phyloP scores from a whole-genome alignment of 2,113 vertebrate genomes.

The Heterotis niloticus region DNA sequence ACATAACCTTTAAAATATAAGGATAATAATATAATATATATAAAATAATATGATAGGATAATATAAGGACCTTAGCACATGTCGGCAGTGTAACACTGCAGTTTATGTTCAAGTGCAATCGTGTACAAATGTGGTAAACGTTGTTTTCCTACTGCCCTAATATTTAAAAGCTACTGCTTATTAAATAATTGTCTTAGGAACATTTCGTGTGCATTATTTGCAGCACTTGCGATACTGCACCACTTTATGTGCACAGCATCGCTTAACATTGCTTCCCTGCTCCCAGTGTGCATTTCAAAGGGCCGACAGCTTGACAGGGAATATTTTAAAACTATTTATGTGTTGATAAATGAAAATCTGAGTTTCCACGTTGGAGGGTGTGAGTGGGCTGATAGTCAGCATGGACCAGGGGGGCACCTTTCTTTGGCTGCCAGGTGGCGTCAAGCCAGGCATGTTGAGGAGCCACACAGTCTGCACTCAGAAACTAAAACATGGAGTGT shows the following conservation, averaged over 20 bases:
- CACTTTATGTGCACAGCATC: conserved; percentile 58
- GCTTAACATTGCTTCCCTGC: conserved; percentile 59
- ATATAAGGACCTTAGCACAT: too few species aligned
- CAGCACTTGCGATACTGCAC: conserved; percentile 49
- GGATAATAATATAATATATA: too few species aligned
- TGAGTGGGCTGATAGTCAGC: conserved; percentile 57
- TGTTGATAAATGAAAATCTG: conserved; percentile 71
- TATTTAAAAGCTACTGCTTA: conserved; percentile 47
- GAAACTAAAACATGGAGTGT: conserved; percentile 63
- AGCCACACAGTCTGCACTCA: conserved; percentile 70
- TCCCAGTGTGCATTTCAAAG: conserved; percentile 51
- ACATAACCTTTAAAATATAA: too few species aligned
- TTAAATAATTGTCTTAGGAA: conserved; percentile 28
- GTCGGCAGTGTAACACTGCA: too few species aligned
- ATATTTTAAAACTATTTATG: conserved; percentile 65
- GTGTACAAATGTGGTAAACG: conserved; percentile 30
- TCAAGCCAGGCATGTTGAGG: conserved; percentile 61
- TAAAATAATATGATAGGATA: too few species aligned
- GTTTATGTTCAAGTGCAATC: background rate
- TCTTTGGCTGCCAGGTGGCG: conserved; percentile 73
- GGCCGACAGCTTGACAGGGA: conserved; percentile 53
- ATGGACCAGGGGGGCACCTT: conserved; percentile 72
- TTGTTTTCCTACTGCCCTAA: conserved; percentile 53
- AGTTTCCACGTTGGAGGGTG: conserved; percentile 64
- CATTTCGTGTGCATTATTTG: conserved; percentile 58